Conservation (phyloP, 2,113 vertebrate species). For the Atractosteus spatula region DNA sequence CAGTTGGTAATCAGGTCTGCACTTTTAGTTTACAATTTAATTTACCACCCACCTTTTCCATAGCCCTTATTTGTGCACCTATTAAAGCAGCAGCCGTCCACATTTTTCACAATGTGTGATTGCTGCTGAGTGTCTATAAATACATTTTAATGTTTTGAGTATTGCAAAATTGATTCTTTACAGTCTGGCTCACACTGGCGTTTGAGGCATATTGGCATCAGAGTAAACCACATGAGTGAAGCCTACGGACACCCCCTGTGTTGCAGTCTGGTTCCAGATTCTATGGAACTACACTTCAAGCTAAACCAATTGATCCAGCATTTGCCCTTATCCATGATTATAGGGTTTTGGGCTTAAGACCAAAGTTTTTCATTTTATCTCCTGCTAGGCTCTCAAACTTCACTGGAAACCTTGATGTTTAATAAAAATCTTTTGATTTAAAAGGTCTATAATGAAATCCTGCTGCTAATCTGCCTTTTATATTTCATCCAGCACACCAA, state of each 20-base stretch:
- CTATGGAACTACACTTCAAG: not conserved
- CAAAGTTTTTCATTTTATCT: not conserved
- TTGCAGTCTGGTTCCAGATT: not conserved
- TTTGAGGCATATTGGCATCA: not conserved
- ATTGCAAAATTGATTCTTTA: not conserved
- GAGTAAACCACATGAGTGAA: conserved; percentile 1
- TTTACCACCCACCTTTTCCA: conserved; percentile 10
- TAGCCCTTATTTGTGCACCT: not conserved
- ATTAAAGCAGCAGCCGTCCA: not conserved
- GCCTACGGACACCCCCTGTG: not conserved
- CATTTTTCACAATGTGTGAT: conserved; percentile 2
- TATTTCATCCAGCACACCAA: not conserved
- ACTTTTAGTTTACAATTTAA: not conserved
- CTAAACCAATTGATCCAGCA: not conserved
- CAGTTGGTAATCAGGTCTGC: not conserved
- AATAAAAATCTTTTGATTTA: not conserved
- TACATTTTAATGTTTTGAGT: not conserved
- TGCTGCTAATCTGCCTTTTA: conserved; percentile 8
- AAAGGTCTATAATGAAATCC: not conserved
- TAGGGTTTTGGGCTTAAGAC: not conserved
- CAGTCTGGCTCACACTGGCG: not conserved
- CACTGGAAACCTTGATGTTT: conserved; percentile 6
- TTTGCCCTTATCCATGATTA: conserved; percentile 2
- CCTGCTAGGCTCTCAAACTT: not conserved
- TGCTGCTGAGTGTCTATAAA: conserved; percentile 1